Base-by-base conservation (phyloP, 2,113 vertebrate genomes). In the Chionomys nivalis region DNA sequence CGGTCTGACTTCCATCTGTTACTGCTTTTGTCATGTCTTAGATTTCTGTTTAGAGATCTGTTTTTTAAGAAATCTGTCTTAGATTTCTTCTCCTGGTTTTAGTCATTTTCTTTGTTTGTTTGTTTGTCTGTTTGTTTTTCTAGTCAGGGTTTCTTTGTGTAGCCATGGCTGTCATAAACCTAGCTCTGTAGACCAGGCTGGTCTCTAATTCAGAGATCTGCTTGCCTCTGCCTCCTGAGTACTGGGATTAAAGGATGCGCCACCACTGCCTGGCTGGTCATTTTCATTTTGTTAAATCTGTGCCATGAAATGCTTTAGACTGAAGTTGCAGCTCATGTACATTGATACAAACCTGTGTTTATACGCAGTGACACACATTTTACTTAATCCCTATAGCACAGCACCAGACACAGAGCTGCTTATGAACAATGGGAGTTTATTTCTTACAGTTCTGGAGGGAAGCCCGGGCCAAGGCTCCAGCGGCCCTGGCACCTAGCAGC, bases 211-310 rank as follows among this genome's bases (percentile, higher is more conserved):
- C 68, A 72, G 68, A 70, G 36, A 70, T 70, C 33, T 36, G 36
- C 33, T 36, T 70, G 33, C 66, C 66, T 70, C 66, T 70, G 33
- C 68, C 68, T n/a, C 68, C 68, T 17, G 7, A 70, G 36, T 70
- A n/a, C 36, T 72, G 68, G 68, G 36, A 72, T n/a, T n/a, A n/a
- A 72, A n/a, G 17, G 17, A 5, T 58, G 55, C 17, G 6, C 55
- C 55, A 58, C 55, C 19, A 21, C 19, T n/a, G 36, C 70, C 36
- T 21, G 8, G 70, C 16, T 96, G 33, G 28, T 39, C 14, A 65
- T 92, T 92, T 96, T 85, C 17, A 85, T 73, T 92, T 75, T 79
- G 28, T 93, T 90, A 79, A 94, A 49, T 68, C 19, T 70, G 36
- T 63, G 39, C 31, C 44, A 11, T 79, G 65, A 95, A 93, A 72